Conservation (phyloP, 1,140 invertebrate genomes). For the Tetragnatha versicolor region DNA sequence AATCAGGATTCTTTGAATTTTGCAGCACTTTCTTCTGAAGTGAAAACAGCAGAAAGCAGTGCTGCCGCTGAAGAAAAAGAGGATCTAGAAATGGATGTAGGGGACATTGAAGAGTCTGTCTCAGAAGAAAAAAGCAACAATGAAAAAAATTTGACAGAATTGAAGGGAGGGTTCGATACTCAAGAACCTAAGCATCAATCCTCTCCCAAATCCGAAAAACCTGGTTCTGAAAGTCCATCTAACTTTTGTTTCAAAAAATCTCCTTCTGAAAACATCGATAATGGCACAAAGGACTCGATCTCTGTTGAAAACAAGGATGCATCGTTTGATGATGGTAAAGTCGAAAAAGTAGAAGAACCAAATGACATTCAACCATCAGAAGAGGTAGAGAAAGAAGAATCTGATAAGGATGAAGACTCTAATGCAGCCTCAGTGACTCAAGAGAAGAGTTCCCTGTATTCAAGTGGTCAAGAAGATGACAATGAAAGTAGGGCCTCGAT, state of each 20-base stretch:
- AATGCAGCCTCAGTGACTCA: not conserved
- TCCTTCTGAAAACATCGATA: not conserved
- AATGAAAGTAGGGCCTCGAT: not conserved
- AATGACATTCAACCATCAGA: not conserved
- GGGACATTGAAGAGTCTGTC: not conserved
- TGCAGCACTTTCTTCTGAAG: not conserved
- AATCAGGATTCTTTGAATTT: constrained; percentile 8
- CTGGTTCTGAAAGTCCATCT: not conserved
- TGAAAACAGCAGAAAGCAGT: not conserved
- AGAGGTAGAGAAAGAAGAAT: not conserved
- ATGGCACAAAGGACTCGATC: too few relatives aligned
- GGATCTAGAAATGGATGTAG: not conserved
- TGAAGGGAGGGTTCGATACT: not conserved
- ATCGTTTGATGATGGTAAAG: not conserved
- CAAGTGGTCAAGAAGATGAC: constrained; percentile 5
- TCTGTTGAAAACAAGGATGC: too few relatives aligned
- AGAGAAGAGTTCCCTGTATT: not conserved
- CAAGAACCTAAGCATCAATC: not conserved
- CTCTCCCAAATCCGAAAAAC: not conserved
- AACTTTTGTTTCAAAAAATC: too few relatives aligned
- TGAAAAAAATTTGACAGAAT: not conserved
- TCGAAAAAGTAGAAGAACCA: not conserved
- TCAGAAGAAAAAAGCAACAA: not conserved
- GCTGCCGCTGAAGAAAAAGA: not conserved
- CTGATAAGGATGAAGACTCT: not conserved